phyloP scores from a whole-genome alignment of 2,888 invertebrate species.

The Crepidodera aurea region DNA sequence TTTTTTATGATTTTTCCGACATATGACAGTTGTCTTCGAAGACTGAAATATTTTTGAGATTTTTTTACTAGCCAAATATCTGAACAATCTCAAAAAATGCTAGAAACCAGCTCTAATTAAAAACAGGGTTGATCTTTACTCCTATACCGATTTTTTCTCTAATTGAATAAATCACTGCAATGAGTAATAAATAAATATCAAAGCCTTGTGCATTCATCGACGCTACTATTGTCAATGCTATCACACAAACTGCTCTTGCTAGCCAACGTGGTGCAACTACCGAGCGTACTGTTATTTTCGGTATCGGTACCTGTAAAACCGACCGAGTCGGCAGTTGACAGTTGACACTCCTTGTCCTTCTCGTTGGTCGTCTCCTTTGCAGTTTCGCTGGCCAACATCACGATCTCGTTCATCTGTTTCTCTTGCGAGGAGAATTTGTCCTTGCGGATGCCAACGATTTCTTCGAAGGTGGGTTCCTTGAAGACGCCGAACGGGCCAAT shows the following conservation, averaged over 20 bases:
- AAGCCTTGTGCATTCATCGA: constrained; percentile 60
- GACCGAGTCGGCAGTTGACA: constrained; percentile 67
- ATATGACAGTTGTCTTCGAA: no score
- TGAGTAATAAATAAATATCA: constrained; percentile 42
- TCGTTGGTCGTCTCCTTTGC: constrained; percentile 62
- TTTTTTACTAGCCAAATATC: no score
- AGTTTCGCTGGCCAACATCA: constrained; percentile 71
- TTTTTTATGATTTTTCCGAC: no score
- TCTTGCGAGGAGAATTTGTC: constrained; percentile 84
- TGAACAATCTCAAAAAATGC: no score
- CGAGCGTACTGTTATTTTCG: constrained; percentile 58
- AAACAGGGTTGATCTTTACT: no score
- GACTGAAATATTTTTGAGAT: no score
- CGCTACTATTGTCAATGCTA: constrained; percentile 50
- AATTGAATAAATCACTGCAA: no score
- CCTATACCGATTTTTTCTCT: no score
- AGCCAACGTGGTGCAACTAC: constrained; percentile 55
- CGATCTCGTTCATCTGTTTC: constrained; percentile 77
- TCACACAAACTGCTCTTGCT: constrained; percentile 50
- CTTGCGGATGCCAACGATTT: constrained; percentile 80
- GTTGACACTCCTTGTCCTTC: constrained; percentile 61
- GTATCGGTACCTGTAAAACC: constrained; percentile 62
- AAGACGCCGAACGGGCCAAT: constrained; percentile 84
- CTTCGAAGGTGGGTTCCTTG: constrained; percentile 80
- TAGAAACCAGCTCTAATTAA: no score